phyloP scores from a whole-genome alignment of 2,888 invertebrate species.

The Drosophila flavopinicola region DNA sequence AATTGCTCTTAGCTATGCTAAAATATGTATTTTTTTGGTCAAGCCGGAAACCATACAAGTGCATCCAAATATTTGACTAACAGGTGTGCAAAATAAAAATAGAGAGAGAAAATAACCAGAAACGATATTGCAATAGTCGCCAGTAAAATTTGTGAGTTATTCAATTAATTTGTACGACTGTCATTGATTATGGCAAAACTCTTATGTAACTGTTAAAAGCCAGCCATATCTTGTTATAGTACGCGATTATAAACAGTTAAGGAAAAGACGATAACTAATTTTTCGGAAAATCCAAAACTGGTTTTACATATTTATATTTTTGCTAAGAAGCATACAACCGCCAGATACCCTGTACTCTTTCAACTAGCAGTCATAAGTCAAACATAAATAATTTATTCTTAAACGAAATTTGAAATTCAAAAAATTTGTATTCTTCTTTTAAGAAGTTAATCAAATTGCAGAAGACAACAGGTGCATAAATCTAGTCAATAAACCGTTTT shows the following conservation, averaged over 20 bases:
- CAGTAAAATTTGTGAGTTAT: constrained; percentile 9
- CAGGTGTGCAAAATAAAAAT: too few species aligned
- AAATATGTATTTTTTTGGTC: constrained; percentile 26
- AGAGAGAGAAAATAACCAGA: constrained; percentile 5
- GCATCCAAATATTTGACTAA: constrained; percentile 13
- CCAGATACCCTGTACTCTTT: not conserved
- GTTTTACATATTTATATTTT: too few species aligned
- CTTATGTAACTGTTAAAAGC: not conserved
- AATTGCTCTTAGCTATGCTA: constrained; percentile 43
- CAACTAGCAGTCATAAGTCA: too few species aligned
- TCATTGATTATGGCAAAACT: not conserved
- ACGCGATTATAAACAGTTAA: not conserved
- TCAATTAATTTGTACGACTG: constrained; percentile 5
- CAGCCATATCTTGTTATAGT: not conserved
- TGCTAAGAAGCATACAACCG: too few species aligned
- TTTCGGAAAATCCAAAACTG: too few species aligned
- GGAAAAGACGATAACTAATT: not conserved
- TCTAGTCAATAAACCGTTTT: not conserved
- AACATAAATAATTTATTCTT: too few species aligned
- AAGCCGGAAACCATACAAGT: constrained; percentile 44
- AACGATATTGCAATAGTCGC: constrained; percentile 11
- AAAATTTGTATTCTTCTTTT: too few species aligned
- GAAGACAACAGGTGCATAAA: not conserved
- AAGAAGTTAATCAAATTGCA: not conserved
- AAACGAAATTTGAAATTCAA: too few species aligned